These are phyloP conservation scores for Brenthis daphne DNA, from an alignment of 2,888 invertebrate species.

Conservation along the genomic window DNA sequence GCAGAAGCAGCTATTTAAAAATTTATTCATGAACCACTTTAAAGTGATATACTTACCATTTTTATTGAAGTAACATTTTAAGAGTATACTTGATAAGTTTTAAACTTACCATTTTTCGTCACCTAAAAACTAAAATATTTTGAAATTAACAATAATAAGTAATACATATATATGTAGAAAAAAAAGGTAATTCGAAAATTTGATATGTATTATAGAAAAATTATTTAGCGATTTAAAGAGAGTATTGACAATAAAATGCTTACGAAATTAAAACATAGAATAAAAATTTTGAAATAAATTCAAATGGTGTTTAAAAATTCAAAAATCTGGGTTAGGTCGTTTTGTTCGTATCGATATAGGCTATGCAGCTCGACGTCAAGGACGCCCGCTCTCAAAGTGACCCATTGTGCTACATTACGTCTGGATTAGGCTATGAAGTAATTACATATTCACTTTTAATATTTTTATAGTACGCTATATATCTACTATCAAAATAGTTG, in stretches of 20 bases:
- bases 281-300: background rate
- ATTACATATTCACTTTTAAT: slow-evolving; percentile 11
- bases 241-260: background rate
- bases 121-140: too few species aligned
- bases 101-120: too few species aligned
- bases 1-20: background rate
- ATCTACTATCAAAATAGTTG: too few species aligned
- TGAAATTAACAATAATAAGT: too few species aligned
- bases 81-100: too few species aligned
- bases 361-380: slow-evolving; percentile 58
- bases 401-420: slow-evolving; percentile 70
- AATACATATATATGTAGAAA: too few species aligned
- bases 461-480: too few species aligned
- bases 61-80: background rate
- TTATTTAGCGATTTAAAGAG: background rate
- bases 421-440: slow-evolving; percentile 38
- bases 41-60: background rate
- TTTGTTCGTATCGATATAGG: slow-evolving; percentile 29
- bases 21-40: background rate
- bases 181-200: too few species aligned
- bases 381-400: slow-evolving; percentile 76
- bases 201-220: too few species aligned
- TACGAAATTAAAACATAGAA: background rate
- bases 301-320: background rate
- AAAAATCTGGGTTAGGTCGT: slow-evolving; percentile 29